Conservation (phyloP, 2,113 vertebrate genomes). For the Vulpes vulpes region DNA sequence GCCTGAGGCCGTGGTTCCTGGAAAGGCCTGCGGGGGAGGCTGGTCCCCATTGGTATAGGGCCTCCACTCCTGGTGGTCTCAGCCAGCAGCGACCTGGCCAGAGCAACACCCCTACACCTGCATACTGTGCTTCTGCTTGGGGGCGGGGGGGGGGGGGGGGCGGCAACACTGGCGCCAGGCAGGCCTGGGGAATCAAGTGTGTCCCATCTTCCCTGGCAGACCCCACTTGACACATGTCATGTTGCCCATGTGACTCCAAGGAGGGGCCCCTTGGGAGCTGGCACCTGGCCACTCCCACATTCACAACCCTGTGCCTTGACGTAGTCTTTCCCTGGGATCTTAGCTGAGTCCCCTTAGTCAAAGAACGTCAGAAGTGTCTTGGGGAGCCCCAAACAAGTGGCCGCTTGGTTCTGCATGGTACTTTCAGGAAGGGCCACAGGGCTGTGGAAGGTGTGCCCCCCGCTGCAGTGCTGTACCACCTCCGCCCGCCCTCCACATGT, state of each 20-base stretch:
- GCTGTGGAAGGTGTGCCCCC: neutral
- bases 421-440: neutral
- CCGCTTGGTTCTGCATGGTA: too few species aligned
- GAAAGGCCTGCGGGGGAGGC: neutral
- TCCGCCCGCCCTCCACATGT: neutral
- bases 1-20: too few species aligned
- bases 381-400: neutral
- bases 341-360: neutral
- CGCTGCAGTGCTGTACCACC: too few species aligned
- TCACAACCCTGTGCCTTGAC: neutral
- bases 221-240: neutral
- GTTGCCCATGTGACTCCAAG: neutral
- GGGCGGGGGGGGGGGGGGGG: neutral
- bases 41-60: too few species aligned
- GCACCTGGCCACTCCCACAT: neutral
- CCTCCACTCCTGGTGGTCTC: neutral
- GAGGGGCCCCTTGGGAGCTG: neutral
- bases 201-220: neutral
- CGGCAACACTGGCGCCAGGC: neutral
- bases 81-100: accelerated
- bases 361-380: neutral
- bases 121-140: too few species aligned
- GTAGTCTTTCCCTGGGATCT: too few species aligned
- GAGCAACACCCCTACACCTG: too few species aligned
- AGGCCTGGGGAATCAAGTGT: neutral